These are phyloP conservation scores for Acanthosepion lycidas DNA, from an alignment of 2,888 invertebrate genomes.

Conservation along the genomic window DNA sequence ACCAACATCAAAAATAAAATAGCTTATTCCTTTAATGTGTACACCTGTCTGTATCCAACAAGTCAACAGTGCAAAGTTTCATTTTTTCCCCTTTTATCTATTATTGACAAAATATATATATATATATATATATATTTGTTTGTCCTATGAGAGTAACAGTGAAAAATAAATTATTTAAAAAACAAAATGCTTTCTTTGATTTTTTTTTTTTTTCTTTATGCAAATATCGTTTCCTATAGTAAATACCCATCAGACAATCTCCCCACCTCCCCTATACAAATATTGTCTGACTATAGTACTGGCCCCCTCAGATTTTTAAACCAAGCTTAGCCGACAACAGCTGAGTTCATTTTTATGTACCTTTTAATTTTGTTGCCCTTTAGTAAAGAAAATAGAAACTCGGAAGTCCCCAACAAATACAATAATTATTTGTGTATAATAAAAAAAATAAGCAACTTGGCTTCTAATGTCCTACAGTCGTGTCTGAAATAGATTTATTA, in stretches of 20 bases:
- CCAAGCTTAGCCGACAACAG: not conserved
- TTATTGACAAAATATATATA: not conserved
- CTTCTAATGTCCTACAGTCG: not conserved
- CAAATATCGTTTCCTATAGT: not conserved
- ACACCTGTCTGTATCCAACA: not conserved
- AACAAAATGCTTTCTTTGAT: not conserved
- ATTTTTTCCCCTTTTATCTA: not conserved
- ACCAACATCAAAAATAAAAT: not conserved
- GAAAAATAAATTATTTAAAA: slow-evolving; percentile 33
- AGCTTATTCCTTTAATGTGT: slow-evolving; percentile 33
- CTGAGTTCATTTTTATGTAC: not conserved
- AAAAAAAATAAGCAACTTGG: not conserved
- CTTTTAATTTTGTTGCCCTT: not conserved
- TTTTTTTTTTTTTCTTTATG: not conserved
- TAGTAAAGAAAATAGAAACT: not conserved
- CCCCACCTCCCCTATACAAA: not conserved
- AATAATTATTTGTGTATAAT: not conserved
- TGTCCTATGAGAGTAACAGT: not conserved
- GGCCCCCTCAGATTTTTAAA: not conserved
- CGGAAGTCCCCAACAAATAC: not conserved
- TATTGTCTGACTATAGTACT: not conserved
- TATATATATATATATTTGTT: not conserved
- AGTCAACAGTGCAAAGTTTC: slow-evolving; percentile 33
- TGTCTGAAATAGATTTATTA: not conserved
- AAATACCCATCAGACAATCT: not conserved